Base-by-base conservation (phyloP, 1,140 invertebrate genomes). In the Marisa cornuarietis region DNA sequence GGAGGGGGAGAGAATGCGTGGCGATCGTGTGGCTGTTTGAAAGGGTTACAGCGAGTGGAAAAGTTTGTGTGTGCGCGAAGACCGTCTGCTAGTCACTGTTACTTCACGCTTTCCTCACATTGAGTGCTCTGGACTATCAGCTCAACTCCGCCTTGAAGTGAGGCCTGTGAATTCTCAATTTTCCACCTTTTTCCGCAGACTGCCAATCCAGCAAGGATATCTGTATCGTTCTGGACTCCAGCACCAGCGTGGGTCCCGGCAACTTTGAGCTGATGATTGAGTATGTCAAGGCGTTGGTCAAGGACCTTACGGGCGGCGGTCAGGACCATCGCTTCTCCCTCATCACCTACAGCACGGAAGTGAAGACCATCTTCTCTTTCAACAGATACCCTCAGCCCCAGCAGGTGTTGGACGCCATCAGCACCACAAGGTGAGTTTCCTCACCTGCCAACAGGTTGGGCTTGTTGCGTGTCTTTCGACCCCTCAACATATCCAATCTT, bases 171-270 rank as follows among this genome's bases (percentile, higher is more conserved):
- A 24, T 74, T 49, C 7, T 74, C 52, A 52, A 0, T 51, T 51
- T 51, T 9, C 6, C 22, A 54, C 11, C 42, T 18, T 31, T 20
- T 24, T 20, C 83, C 83, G 42, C 81, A 89, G 87, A 79, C 54
- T 89, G 88, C 74, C 68, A 82, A 22, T 49, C 77, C 7, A 80
- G 71, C 20, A 88, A 87, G 75, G 88, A 90, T 81, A 85, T 90
- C 51, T 83, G 80, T 20, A 86, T 90, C 76, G 84, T 90, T 1
- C 31, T 90, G 61, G 87, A 90, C 77, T 83, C 86, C 20, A 88
- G 87, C 22, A 79, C 85, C n/a, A 88, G 87, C 75, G 84, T 90
- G 24, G 87, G 87, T 16, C 63, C 69, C 8, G 62, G 61, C 0
- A 88, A 90, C 84, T 90, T 87, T 73, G 24, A 85, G 26, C 49